Conservation (phyloP, 2,113 vertebrate species). For the Pollachius pollachius region DNA sequence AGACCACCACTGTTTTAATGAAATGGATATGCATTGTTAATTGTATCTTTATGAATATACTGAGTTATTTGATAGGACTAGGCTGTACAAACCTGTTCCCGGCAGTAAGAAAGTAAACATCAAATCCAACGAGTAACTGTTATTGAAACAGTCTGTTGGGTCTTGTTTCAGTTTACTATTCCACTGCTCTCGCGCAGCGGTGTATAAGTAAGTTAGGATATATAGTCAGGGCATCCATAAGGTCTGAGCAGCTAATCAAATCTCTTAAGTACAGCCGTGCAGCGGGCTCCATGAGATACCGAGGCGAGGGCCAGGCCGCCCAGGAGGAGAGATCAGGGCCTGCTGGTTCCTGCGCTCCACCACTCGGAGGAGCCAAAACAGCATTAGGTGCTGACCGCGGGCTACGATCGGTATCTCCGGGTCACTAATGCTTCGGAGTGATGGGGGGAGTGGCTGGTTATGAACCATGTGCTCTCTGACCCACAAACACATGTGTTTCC, state of each 20-base stretch:
- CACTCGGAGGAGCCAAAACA: slow-evolving; percentile 60
- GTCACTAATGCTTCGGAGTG: slow-evolving; percentile 39
- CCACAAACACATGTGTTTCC: background rate
- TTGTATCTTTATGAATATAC: no score
- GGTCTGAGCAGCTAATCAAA: slow-evolving; percentile 54
- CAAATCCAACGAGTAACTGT: no score
- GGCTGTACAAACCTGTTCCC: no score
- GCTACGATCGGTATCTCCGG: slow-evolving; percentile 66
- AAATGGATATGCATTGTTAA: no score
- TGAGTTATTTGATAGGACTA: no score
- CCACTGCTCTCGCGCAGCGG: no score
- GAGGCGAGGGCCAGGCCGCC: slow-evolving; percentile 22
- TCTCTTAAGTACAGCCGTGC: slow-evolving; percentile 57
- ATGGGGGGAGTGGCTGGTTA: slow-evolving; percentile 5
- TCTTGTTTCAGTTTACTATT: no score
- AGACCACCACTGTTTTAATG: no score
- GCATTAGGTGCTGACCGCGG: slow-evolving; percentile 59
- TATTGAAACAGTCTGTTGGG: no score
- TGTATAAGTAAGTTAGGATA: background rate
- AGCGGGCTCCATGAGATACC: slow-evolving; percentile 52
- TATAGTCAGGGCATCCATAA: background rate
- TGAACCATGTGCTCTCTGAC: background rate
- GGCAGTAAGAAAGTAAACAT: no score
- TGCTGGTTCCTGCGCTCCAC: slow-evolving; percentile 16
- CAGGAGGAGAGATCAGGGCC: slow-evolving; percentile 27